Conservation (phyloP, 2,113 vertebrate species). For the Xenotilapia longispinis region DNA sequence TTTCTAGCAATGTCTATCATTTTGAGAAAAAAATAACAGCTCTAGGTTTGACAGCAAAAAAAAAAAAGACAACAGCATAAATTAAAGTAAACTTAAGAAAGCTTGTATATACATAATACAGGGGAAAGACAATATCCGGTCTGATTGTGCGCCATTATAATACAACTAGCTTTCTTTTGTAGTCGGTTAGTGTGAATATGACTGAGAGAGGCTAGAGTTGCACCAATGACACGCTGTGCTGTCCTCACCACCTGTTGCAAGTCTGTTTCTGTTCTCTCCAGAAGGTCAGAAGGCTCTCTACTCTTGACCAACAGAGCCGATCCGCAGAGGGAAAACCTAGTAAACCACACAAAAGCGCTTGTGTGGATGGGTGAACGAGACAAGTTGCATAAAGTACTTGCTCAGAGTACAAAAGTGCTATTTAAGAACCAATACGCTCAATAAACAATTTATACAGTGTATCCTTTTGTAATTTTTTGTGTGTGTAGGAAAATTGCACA, state of each 20-base stretch:
- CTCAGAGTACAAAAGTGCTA: neutral
- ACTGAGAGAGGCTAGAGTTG: neutral
- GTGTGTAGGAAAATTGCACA: neutral
- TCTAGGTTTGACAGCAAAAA: fast-evolving
- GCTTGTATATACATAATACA: neutral
- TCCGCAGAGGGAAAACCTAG: neutral
- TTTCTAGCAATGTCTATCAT: neutral
- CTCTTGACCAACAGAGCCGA: neutral
- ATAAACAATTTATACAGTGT: neutral
- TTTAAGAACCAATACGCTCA: neutral
- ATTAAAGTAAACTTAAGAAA: neutral
- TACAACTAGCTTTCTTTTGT: neutral
- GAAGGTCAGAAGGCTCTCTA: neutral
- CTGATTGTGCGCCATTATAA: neutral
- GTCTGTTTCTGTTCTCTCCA: neutral
- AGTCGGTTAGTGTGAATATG: neutral
- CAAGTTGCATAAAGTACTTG: neutral
- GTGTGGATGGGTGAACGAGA: neutral
- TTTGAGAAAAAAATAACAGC: neutral
- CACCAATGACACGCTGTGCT: neutral
- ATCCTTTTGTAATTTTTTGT: neutral
- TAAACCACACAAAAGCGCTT: neutral
- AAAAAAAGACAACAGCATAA: neutral
- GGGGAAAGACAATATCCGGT: neutral
- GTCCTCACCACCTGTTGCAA: neutral